A percentile compares a stretch with the other conserved stretches of the same genome.
These are phyloP conservation scores for Conger conger DNA, from an alignment of 2,113 vertebrate genomes.

Conservation along the genomic window DNA sequence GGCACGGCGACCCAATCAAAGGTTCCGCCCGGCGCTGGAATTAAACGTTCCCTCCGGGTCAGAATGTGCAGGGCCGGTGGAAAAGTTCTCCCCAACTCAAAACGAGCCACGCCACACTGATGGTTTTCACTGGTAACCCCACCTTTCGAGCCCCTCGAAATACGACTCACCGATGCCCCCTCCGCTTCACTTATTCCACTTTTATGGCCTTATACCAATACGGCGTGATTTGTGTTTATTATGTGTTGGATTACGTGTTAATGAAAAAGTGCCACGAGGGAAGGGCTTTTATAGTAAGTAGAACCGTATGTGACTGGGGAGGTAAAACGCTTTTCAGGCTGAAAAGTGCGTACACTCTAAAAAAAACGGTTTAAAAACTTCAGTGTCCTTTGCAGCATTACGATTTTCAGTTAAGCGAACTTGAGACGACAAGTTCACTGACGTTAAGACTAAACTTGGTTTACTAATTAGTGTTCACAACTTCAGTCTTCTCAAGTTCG, in stretches of 20 bases:
- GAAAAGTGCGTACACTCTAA: neutral
- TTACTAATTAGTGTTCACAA: no score
- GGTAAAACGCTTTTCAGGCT: neutral
- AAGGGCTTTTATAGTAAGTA: neutral
- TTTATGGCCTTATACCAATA: neutral
- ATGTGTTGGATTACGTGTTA: neutral
- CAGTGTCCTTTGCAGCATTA: no score
- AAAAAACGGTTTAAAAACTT: no score
- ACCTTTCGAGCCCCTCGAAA: neutral
- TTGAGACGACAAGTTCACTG: no score
- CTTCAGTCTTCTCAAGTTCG: no score
- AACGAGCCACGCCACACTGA: neutral
- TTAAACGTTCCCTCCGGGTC: neutral
- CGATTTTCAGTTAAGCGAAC: no score
- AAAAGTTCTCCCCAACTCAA: neutral
- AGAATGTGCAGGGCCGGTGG: neutral
- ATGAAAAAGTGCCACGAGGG: neutral
- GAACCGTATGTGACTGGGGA: neutral
- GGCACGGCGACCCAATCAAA: constrained; percentile 26
- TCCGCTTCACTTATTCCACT: neutral
- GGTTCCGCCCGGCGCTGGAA: neutral
- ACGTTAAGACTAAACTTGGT: no score
- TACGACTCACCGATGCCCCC: neutral
- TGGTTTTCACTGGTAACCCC: neutral
- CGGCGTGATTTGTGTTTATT: neutral